Conservation (phyloP, 2,797 vertebrate genomes). For the Pelochelys cantorii region DNA sequence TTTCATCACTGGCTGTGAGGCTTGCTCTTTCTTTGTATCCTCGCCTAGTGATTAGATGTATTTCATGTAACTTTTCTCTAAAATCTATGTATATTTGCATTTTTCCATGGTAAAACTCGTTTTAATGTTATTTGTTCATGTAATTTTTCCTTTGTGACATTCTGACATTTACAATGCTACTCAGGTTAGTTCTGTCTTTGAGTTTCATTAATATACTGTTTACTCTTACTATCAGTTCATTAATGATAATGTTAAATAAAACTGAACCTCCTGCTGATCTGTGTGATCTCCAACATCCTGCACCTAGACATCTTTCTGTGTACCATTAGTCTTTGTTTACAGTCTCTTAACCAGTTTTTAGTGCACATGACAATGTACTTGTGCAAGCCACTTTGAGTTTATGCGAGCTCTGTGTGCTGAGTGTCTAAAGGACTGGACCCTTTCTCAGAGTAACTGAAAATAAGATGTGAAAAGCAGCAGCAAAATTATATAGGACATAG, state of each 20-base stretch:
- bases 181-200: background rate
- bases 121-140: background rate
- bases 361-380: background rate
- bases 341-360: background rate
- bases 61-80: too few species aligned
- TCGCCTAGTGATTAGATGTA: background rate
- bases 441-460: background rate
- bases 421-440: background rate
- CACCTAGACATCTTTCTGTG: background rate
- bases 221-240: background rate
- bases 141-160: background rate
- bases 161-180: background rate
- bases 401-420: background rate
- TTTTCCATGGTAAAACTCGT: background rate
- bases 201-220: background rate
- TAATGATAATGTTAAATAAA: background rate
- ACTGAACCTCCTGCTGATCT: background rate
- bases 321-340: background rate
- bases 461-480: background rate
- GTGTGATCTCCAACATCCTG: background rate
- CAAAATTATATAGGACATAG: background rate
- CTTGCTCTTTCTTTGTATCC: background rate
- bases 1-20: too few species aligned
- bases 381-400: background rate
- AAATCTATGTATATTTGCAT: background rate